A percentile compares a stretch with the other conserved stretches of the same genome.
Evolutionary conservation across 2,888 invertebrate species (phyloP).

Genomic region (Pachycephus smyrnensis): DNA sequence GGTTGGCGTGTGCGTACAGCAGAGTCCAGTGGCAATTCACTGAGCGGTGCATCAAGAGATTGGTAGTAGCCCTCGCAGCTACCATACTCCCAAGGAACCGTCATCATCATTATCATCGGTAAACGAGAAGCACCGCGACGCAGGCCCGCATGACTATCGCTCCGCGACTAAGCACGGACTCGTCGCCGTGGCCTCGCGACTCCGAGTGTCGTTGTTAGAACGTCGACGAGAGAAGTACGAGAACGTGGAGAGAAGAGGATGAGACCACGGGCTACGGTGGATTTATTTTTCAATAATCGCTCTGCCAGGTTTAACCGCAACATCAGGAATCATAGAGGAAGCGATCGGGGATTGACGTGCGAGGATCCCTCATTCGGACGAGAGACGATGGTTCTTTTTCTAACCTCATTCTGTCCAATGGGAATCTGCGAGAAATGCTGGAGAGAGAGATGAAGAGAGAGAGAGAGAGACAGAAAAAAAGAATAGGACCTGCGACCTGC

Average conservation of each 20-base stretch:
- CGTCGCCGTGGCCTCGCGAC: not conserved
- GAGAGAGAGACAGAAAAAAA: slow-evolving; percentile 27
- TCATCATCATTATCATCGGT: not conserved
- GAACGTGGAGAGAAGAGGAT: not conserved
- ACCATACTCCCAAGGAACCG: not conserved
- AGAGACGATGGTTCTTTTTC: not conserved
- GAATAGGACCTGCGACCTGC: slow-evolving; percentile 19
- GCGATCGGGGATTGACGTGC: not conserved
- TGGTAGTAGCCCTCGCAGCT: not conserved
- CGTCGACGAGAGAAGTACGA: not conserved
- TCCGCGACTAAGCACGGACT: not conserved
- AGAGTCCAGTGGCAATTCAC: slow-evolving; percentile 94
- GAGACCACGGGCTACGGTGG: not conserved
- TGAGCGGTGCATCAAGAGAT: slow-evolving; percentile 56
- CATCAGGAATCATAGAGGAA: not conserved
- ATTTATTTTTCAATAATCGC: not conserved
- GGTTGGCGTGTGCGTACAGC: slow-evolving; percentile 91
- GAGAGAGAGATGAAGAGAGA: slow-evolving; percentile 29
- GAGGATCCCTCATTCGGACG: not conserved
- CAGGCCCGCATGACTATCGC: not conserved
- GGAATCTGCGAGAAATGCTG: slow-evolving; percentile 9
- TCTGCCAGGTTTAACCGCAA: not conserved
- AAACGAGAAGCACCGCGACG: not conserved
- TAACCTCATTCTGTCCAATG: not conserved
- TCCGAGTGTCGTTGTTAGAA: not conserved